Percentiles rank a stretch among this genome's conserved stretches.
phyloP scores from a whole-genome alignment of 2,888 invertebrate species.

The Rhagonycha lutea region DNA sequence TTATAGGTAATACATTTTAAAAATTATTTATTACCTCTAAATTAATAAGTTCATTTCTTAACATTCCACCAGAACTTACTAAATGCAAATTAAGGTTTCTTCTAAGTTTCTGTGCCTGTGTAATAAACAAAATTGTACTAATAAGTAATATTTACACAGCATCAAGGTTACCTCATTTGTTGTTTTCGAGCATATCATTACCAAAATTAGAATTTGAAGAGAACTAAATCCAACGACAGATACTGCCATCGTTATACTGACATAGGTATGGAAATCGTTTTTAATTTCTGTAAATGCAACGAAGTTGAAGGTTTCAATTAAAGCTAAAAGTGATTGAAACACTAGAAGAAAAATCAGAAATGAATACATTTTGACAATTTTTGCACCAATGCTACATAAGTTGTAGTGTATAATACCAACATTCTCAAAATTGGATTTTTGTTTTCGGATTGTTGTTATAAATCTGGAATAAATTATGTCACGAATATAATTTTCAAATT shows the following conservation, averaged over 20 bases:
- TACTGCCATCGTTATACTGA: slow-evolving; percentile 3
- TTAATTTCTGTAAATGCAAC: neutral
- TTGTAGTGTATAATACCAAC: neutral
- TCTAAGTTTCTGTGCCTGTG: neutral
- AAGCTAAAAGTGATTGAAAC: slow-evolving; percentile 1
- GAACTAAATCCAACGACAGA: neutral
- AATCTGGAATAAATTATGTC: neutral
- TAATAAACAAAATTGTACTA: neutral
- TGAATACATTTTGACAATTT: neutral
- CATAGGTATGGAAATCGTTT: neutral
- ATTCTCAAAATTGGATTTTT: neutral
- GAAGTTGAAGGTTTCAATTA: neutral
- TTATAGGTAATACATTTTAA: neutral
- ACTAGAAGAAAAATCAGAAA: neutral
- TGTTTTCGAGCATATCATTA: neutral
- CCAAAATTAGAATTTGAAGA: neutral
- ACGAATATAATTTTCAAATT: too few relatives aligned
- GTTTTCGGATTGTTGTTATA: neutral
- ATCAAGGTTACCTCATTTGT: neutral
- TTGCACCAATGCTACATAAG: neutral
- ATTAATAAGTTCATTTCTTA: neutral
- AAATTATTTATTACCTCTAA: neutral
- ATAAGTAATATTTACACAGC: neutral
- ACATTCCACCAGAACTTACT: neutral
- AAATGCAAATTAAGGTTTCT: neutral